Conservation (phyloP, 2,888 invertebrate genomes). For the Lasioglossum malachurum region DNA sequence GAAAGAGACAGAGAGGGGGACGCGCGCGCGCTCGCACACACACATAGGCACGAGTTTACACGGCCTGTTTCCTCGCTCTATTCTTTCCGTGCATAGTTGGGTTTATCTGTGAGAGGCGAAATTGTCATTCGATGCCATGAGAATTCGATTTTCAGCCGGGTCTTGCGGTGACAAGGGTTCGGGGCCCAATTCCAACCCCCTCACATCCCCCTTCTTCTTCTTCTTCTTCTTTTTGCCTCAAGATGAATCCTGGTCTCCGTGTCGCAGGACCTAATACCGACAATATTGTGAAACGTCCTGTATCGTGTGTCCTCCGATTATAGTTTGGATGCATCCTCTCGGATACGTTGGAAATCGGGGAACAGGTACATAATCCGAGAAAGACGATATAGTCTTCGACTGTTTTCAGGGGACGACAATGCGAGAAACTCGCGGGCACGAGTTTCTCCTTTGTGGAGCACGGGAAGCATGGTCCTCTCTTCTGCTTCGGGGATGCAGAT, state of each 20-base stretch:
- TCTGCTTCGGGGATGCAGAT: background rate
- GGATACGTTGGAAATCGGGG: constrained; percentile 59
- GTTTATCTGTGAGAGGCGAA: constrained; percentile 66
- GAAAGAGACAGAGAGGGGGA: background rate
- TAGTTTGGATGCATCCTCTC: background rate
- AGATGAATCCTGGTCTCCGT: background rate
- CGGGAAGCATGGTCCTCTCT: background rate
- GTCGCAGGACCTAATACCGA: constrained; percentile 32
- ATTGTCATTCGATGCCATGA: constrained; percentile 84
- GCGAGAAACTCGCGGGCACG: constrained; percentile 24
- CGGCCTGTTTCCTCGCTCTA: background rate
- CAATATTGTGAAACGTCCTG: constrained; percentile 71
- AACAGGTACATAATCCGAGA: constrained; percentile 62
- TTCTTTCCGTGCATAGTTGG: background rate
- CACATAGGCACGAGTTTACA: background rate
- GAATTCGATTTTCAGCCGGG: constrained; percentile 82
- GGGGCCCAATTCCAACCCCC: constrained; percentile 31
- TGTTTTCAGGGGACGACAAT: constrained; percentile 24
- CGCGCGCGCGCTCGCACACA: background rate
- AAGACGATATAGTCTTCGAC: constrained; percentile 13
- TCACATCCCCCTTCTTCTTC: background rate
- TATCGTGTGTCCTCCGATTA: constrained; percentile 50
- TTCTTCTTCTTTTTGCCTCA: background rate
- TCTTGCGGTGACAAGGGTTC: constrained; percentile 74
- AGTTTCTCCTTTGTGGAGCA: constrained; percentile 2